Evolutionary conservation across 2,888 invertebrate species (phyloP).

Genomic region (Xestoiulus laeticollis): DNA sequence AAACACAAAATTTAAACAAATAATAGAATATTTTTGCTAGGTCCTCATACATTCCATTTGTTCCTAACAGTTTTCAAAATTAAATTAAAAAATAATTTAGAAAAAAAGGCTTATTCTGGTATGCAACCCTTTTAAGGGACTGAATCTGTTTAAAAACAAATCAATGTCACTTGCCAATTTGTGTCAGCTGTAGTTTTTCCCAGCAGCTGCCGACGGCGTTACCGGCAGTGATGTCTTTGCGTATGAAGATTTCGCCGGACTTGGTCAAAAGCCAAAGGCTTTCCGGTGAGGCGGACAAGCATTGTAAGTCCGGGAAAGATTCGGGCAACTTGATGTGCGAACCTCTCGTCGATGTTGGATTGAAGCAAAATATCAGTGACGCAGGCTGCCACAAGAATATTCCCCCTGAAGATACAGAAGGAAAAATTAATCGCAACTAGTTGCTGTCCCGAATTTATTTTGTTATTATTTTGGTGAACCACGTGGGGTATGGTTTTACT

Average conservation of each 20-base stretch:
- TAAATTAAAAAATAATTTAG: no score
- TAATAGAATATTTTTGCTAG: no score
- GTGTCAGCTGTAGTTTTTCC: conserved; percentile 65
- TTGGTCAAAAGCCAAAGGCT: conserved; percentile 66
- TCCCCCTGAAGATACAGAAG: conserved; percentile 55
- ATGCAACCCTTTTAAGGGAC: no score
- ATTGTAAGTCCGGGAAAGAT: conserved; percentile 57
- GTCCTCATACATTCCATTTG: no score
- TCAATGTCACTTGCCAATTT: conserved; percentile 61
- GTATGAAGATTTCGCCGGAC: conserved; percentile 65
- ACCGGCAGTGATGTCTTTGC: conserved; percentile 64
- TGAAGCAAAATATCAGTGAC: conserved; percentile 63
- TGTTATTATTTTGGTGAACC: background rate
- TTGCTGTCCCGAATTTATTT: background rate
- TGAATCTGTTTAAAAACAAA: no score
- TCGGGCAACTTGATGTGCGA: conserved; percentile 57
- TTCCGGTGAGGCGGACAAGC: conserved; percentile 64
- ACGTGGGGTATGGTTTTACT: conserved; percentile 23
- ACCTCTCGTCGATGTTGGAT: conserved; percentile 59
- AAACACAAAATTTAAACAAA: no score
- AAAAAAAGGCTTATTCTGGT: no score
- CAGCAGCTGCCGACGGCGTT: conserved; percentile 65
- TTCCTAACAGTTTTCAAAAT: no score
- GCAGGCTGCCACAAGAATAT: conserved; percentile 59
- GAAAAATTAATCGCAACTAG: background rate